Evolutionary conservation across 2,113 vertebrate genomes (phyloP), one percentile per base, ranked within the genome.

Genomic region (Romanogobio albipinnatus): DNA sequence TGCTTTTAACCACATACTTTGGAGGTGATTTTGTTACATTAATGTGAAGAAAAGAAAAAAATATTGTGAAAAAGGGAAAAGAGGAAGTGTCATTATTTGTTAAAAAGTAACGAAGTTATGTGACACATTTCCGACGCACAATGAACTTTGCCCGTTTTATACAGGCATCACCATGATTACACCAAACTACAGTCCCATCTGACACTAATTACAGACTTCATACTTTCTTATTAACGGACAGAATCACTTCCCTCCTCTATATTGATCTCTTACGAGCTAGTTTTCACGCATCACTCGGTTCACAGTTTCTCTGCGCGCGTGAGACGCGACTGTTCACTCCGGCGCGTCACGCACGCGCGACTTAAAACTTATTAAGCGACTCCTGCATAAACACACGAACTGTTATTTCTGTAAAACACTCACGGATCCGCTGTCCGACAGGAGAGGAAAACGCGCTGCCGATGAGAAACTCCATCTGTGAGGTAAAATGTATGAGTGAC

Each of bases 381-480:
- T n/a, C 9, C 58, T 24, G 58, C 22, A 24, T 7, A 58, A 56
- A 19, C 15, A 10, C 0, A 19, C 33, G 5, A 8, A 43, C 3
- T 61, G n/a, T 2, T 4, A 17, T 43, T 0, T 13, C 56, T 71
- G 15, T 71, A 24, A 62, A 66, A 62, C 71, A 90, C 96, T 96
- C 89, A 98, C 97, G 96, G 86, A 98, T 96, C 88, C 96, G 96
- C 88, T 99, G 97, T 13, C 97, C 97, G 82, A 98, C 97, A 0
- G 96, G 96, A 82, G 96, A 96, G 70, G 95, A 96, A 88, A 97
- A 97, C 1, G 96, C 94, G 90, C 95, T 97, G 81, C 96, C 96
- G 73, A 97, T 92, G 7, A 99, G 94, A 92, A 97, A 98, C 86
- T 99, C 97, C 95, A 98, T 97, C 29, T 76, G 93, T 75, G 90